phyloP scores from a whole-genome alignment of 2,113 vertebrate genomes.

The Nerophis lumbriciformis region DNA sequence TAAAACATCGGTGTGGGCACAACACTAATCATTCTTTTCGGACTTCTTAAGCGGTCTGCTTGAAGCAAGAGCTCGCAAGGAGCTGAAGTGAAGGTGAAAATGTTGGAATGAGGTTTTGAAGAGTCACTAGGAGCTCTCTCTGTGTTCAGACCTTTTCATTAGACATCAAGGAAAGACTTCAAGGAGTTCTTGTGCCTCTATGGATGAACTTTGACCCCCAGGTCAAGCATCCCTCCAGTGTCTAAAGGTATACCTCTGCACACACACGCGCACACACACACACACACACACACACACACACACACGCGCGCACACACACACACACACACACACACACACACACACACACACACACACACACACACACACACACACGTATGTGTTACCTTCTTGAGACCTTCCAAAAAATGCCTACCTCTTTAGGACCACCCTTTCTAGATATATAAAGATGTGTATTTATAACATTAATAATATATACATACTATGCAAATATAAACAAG shows the following conservation, averaged over 20 bases:
- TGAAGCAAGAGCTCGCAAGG: slow-evolving; percentile 25
- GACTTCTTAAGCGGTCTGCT: background rate
- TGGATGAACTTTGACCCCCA: slow-evolving; percentile 50
- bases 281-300: slow-evolving; percentile 22
- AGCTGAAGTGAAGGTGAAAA: slow-evolving; percentile 20
- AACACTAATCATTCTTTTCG: too few species aligned
- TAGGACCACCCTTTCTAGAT: too few species aligned
- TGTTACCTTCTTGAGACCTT: too few species aligned
- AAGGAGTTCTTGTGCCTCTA: slow-evolving; percentile 30
- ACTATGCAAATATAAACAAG: too few species aligned
- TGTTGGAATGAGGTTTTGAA: slow-evolving; percentile 34
- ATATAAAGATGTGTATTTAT: too few species aligned
- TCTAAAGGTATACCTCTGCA: slow-evolving; percentile 41
- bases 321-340: too few species aligned
- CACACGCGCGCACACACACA: too few species aligned
- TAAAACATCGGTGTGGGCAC: too few species aligned
- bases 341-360: too few species aligned
- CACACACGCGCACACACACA: slow-evolving; percentile 31
- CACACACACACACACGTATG: too few species aligned
- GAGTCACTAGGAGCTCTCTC: slow-evolving; percentile 30
- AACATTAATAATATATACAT: too few species aligned
- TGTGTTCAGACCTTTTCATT: slow-evolving; percentile 47
- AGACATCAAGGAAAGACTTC: slow-evolving; percentile 38
- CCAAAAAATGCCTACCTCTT: too few species aligned
- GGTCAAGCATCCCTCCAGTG: slow-evolving; percentile 42